Base-by-base conservation (phyloP, 2,113 vertebrate species). In the Dasyornis broadbenti region DNA sequence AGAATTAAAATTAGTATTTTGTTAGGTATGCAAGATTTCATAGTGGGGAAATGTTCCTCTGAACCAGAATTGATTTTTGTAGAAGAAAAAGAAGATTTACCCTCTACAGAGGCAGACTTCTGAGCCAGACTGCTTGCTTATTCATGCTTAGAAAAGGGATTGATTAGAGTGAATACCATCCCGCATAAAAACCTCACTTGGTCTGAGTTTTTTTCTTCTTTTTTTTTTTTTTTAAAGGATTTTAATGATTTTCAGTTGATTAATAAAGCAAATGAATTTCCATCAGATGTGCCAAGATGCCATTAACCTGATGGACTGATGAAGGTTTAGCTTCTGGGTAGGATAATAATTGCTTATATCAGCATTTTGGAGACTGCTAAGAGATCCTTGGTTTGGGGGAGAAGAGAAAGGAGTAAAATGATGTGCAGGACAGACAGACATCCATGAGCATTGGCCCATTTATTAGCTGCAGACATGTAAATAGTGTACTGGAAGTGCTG, bases 371-470 rank as follows among this genome's bases (percentile, higher is more conserved):
- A 7, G 19, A 45, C 80, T 44, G 22, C 39, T 33, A 6, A 63
- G 45, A 28, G 10, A 47, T 61, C 17, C 15, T 63, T 70, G 4
- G 8, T 82, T 90, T 70, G 39, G 15, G 6, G 13, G 33, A 7
- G 7, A 49, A 10, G 13, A 31, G 45, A 76, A 76, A 52, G 31
- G 27, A 71, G 23, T 11, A 69, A 50, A 68, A 20, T 31, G 0
- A 5, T 39, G 15, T 33, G 9, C n/a, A 26, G 57, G 30, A 42
- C 56, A 88, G 65, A 18, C 22, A 40, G 33, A 45, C 12, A 23
- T 4, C 31, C 2, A 0, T 16, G 7, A 49, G 47, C 60, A 12
- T 3, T 77, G 15, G 20, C 11, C 14, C 9, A 1, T 37, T 83
- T 70, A 39, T 44, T 82, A 61, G 35, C 18, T 56, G 18, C 27